Evolutionary conservation across 92 coral and sea anemone genomes (phyloP), one percentile per base, ranked within the genome.

Genomic region (Porites rus): DNA sequence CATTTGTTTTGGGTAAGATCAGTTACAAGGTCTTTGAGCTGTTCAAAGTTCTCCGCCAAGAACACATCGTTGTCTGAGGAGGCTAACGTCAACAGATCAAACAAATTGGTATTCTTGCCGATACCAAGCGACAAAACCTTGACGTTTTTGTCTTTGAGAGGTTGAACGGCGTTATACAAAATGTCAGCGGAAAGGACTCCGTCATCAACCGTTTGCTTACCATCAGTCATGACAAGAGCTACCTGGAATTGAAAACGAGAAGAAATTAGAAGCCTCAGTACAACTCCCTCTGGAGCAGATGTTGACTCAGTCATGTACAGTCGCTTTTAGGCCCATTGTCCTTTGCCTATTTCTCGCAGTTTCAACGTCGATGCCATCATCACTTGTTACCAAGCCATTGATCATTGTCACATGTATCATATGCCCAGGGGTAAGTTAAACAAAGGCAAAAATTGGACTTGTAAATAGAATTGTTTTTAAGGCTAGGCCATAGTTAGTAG

Each of bases 141-240:
- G 51, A 83, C 62, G 19, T 65, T 65, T 65, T 73, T 72, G 50
- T 83, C 72, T 73, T 83, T 83, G 2, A 83, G 79, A 63, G 87
- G 87, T 62, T 83, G 72, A 60, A 74, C 78, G 24, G 87, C 79
- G 6, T 12, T 61, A 1, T 11, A 7, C 16, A 83, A 78, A 13
- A 83, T 50, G 72, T 83, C 87, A 11, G 79, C 59, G 13, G 71
- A 17, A 14, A 83, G 79, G 12, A 1, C 24, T 18, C 16, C 52
- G 0, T 83, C 69, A 0, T 7, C 10, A 18, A 73, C 52, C 7
- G 87, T 83, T 31, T 83, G 87, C 46, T 46, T 61, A 19, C 87
- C 87, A 59, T 83, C 87, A 10, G 87, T 83, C 73, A 83, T 72
- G 2, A 83, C 87, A 1, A 83, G 71, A 62, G 72, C 87, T 13